phyloP scores from a whole-genome alignment of 2,888 invertebrate genomes.

The Hartigia nigra region DNA sequence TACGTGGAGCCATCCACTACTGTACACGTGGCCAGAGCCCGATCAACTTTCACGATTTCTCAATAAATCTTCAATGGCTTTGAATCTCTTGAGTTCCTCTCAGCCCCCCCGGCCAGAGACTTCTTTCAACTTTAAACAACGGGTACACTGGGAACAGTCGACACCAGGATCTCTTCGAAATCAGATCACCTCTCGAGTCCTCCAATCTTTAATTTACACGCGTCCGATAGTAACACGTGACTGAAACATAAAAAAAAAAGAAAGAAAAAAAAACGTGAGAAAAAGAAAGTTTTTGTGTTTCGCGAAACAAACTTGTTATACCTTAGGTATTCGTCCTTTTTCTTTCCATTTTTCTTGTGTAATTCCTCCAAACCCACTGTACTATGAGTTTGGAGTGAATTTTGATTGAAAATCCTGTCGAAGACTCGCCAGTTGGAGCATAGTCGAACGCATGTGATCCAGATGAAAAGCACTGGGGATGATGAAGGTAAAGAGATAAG shows the following conservation, averaged over 20 bases:
- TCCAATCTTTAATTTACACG: background rate
- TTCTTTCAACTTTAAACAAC: background rate
- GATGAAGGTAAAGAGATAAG: slow-evolving; percentile 10
- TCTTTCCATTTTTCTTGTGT: background rate
- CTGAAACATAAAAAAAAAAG: background rate
- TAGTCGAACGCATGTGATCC: too few relatives aligned
- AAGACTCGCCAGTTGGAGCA: too few relatives aligned
- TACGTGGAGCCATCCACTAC: background rate
- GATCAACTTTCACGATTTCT: slow-evolving; percentile 55
- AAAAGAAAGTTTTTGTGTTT: background rate
- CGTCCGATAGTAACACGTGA: background rate
- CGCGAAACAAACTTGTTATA: background rate
- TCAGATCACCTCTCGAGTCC: background rate
- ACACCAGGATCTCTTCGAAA: background rate
- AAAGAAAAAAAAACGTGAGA: background rate
- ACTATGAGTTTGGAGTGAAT: too few relatives aligned
- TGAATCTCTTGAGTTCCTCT: background rate
- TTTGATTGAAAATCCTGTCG: too few relatives aligned
- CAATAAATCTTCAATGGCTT: slow-evolving; percentile 37
- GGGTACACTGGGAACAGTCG: background rate
- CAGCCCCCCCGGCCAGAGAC: background rate
- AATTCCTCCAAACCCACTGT: too few relatives aligned
- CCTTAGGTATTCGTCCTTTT: background rate
- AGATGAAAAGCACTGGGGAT: background rate
- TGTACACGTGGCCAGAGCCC: slow-evolving; percentile 27